Evolutionary conservation across 2,888 invertebrate species (phyloP), one percentile per base, ranked within the genome.

Genomic region (Folsomia candida): DNA sequence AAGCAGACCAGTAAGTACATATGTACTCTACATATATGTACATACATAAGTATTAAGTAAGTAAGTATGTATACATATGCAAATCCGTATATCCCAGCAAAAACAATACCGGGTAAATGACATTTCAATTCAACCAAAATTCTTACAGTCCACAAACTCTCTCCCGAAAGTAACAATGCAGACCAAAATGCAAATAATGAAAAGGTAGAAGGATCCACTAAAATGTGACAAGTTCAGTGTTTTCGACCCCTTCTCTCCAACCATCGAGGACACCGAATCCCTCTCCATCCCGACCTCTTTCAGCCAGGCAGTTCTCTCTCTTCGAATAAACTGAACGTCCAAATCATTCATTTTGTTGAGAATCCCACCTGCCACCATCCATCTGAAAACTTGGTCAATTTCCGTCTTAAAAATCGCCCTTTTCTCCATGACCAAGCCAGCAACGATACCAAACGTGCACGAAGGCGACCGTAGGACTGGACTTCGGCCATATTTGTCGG

Each of bases 381-480:
- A 65, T n/a, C 51, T 64, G 4, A 76, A 27, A 20, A 76, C 62
- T 14, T 25, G 58, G 20, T 76, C 68, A 29, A 76, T 67, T 6
- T 54, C 58, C 1, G 20, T 27, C 51, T 67, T 68, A 2, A 76
- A 65, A 57, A 73, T 62, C 1, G 73, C 65, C 6, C 69, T n/a
- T 57, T 69, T 68, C 25, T 75, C 71, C 70, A 76, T 70, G 2
- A 76, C 71, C 57, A 76, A 68, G 6, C 76, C 75, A 14, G 72
- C 73, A 11, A 68, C 66, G 14, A 74, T 61, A 26, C 74, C 72
- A 51, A 69, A 70, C 2, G 76, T 73, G 9, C 69, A 67, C 1
- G 74, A 65, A 2, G 76, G 72, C 11, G 76, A 65, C 25, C 73
- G 73, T 9, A 73, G 65, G 2, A 76, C 71, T 3, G 75, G 76